A percentile compares a stretch with the other conserved stretches of the same genome.
Evolutionary conservation across 2,113 vertebrate species (phyloP).

Genomic region (Stegastes partitus): DNA sequence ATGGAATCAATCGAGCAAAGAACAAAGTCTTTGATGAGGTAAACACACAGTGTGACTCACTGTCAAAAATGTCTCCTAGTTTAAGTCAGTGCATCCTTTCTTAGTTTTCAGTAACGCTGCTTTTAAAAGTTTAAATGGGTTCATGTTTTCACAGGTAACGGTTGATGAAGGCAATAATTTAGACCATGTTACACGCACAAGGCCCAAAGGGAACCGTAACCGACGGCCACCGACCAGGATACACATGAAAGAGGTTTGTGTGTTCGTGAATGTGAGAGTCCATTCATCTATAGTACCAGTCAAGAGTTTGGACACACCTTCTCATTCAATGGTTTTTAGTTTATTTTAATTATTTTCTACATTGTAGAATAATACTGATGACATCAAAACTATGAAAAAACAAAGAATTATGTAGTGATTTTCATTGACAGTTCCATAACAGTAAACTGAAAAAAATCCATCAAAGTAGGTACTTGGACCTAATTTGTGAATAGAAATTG

Average conservation of each 20-base stretch:
- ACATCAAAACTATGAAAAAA: too few species aligned
- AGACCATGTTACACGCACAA: slow-evolving; percentile 92
- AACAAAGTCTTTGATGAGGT: slow-evolving; percentile 97
- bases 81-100: background rate
- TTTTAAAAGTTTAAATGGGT: background rate
- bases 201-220: slow-evolving; percentile 88
- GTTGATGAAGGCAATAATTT: slow-evolving; percentile 90
- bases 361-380: too few species aligned
- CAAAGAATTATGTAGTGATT: too few species aligned
- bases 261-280: slow-evolving; percentile 11
- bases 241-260: slow-evolving; percentile 93
- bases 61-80: background rate
- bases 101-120: background rate
- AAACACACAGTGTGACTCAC: background rate
- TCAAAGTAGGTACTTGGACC: too few species aligned
- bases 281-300: background rate
- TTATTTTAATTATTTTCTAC: too few species aligned
- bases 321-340: too few species aligned
- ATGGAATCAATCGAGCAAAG: slow-evolving; percentile 92
- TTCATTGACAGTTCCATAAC: too few species aligned
- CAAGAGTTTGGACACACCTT: too few species aligned
- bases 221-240: slow-evolving; percentile 93
- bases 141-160: slow-evolving; percentile 86
- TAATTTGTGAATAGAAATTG: too few species aligned
- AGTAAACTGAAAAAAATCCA: too few species aligned